phyloP scores from a whole-genome alignment of 2,113 vertebrate species.

The Trogon surrucura region DNA sequence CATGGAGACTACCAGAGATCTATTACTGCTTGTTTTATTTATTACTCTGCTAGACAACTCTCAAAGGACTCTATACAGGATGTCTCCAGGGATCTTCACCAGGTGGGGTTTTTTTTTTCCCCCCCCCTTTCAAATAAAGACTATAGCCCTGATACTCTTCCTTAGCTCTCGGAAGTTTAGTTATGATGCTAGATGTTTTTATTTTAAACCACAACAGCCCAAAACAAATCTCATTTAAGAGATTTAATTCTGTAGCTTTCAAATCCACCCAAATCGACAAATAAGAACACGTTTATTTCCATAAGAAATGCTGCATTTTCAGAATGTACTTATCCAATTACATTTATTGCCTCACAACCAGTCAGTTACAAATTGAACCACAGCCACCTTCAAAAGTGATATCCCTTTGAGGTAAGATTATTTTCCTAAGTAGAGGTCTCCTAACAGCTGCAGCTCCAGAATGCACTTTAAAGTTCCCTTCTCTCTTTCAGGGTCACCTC shows the following conservation, averaged over 20 bases:
- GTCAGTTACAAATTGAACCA: neutral
- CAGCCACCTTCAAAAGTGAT: neutral
- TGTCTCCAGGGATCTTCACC: conserved; percentile 24
- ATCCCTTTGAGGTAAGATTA: conserved; percentile 58
- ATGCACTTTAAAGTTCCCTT: conserved; percentile 16
- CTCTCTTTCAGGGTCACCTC: conserved; percentile 63
- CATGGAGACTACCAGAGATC: conserved; percentile 43
- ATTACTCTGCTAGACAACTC: conserved; percentile 11
- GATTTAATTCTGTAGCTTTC: neutral
- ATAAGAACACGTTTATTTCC: neutral
- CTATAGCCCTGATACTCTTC: neutral
- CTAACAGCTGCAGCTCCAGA: conserved; percentile 56
- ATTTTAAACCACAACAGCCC: neutral
- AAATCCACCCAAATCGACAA: neutral
- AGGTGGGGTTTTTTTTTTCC: neutral
- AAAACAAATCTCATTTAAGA: conserved; percentile 14
- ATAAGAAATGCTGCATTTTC: neutral
- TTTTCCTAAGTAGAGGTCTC: conserved; percentile 33
- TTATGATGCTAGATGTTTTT: neutral
- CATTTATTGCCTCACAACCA: neutral
- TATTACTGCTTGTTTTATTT: conserved; percentile 49
- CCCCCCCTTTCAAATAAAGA: neutral
- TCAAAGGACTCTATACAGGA: neutral
- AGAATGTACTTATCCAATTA: neutral
- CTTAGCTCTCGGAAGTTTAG: neutral